Conservation (phyloP, 2,797 vertebrate genomes). For the Rachycentron canadum region DNA sequence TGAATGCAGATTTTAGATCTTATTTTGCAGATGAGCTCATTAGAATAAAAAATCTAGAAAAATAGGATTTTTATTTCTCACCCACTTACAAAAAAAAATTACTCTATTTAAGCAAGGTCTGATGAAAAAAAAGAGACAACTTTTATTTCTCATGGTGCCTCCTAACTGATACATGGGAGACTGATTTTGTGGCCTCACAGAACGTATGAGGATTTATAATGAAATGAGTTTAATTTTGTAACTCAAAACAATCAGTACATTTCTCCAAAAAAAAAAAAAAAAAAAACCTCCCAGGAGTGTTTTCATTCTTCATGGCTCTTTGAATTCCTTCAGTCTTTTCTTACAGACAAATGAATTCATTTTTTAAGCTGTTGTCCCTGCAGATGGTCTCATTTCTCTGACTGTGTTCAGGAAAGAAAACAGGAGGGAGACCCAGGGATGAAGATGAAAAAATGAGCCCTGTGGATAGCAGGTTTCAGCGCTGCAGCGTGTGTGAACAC, state of each 20-base stretch:
- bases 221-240: not conserved
- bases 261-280: slow-evolving; percentile 1
- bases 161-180: not conserved
- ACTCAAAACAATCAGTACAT: slow-evolving; percentile 12
- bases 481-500: slow-evolving; percentile 62
- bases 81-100: not conserved
- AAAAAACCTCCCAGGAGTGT: not conserved
- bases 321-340: slow-evolving; percentile 8
- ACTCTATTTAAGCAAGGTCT: not conserved
- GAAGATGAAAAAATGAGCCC: not conserved
- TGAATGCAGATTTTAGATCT: not conserved
- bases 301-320: slow-evolving; percentile 2
- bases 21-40: not conserved
- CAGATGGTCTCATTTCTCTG: slow-evolving; percentile 33
- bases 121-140: not conserved
- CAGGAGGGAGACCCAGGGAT: slow-evolving; percentile 10
- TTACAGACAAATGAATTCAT: slow-evolving; percentile 1
- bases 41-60: not conserved
- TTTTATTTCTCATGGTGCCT: not conserved
- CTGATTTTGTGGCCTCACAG: not conserved
- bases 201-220: not conserved
- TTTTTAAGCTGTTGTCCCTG: slow-evolving; percentile 20
- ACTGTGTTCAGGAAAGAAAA: not conserved
- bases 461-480: slow-evolving; percentile 30
- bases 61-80: not conserved